These are phyloP conservation scores for Leptoclinus maculatus DNA, from an alignment of 2,797 vertebrate genomes.

Conservation along the genomic window DNA sequence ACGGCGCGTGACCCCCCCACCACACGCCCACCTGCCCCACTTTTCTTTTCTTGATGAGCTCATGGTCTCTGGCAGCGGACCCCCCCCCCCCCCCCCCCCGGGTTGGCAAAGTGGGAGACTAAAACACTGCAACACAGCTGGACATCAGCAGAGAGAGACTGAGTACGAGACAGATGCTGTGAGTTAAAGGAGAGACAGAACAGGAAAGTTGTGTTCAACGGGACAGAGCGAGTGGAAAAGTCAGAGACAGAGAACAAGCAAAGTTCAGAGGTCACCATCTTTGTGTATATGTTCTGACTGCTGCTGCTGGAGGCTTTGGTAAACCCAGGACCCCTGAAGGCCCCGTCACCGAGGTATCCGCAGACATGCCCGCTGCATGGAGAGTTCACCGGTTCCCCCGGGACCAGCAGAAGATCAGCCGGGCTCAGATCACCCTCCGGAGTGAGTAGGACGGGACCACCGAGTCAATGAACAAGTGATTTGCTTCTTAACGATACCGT, in stretches of 20 bases:
- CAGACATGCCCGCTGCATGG: slow-evolving; percentile 72
- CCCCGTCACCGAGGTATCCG: slow-evolving; percentile 18
- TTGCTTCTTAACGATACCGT: too few species aligned
- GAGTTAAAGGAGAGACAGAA: neutral
- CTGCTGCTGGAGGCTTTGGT: neutral
- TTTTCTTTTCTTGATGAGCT: slow-evolving; percentile 62
- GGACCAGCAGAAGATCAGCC: slow-evolving; percentile 75
- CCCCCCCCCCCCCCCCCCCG: neutral
- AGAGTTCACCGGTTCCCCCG: slow-evolving; percentile 55
- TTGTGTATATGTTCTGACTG: slow-evolving; percentile 14
- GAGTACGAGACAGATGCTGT: neutral
- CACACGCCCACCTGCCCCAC: slow-evolving; percentile 25
- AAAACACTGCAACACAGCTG: slow-evolving; percentile 25
- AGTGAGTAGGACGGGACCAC: slow-evolving; percentile 73
- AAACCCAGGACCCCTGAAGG: slow-evolving; percentile 1
- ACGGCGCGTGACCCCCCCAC: slow-evolving; percentile 53
- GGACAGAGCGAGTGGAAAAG: neutral
- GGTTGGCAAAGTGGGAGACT: slow-evolving; percentile 27
- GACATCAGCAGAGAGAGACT: slow-evolving; percentile 1
- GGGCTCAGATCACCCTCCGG: slow-evolving; percentile 77
- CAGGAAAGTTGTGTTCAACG: neutral
- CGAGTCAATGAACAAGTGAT: too few species aligned
- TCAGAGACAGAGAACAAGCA: neutral
- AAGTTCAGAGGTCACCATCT: neutral
- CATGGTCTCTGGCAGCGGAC: slow-evolving; percentile 50